Conservation (phyloP, 2,888 invertebrate genomes). For the Melanargia galathea region DNA sequence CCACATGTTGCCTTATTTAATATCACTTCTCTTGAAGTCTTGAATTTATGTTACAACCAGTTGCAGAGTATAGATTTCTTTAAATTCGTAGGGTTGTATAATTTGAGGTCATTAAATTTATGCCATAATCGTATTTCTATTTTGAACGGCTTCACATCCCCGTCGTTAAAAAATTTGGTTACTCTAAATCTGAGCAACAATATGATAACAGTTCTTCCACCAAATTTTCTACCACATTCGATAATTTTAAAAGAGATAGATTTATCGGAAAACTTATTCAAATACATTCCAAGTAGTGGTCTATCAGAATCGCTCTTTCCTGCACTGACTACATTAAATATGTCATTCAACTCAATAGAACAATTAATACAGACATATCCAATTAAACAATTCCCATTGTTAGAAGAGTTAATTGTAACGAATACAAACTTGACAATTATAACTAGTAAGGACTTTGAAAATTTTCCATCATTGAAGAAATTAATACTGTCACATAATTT, state of each 20-base stretch:
- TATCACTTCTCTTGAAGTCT: slow-evolving; percentile 87
- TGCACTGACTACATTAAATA: slow-evolving; percentile 88
- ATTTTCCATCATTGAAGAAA: slow-evolving; percentile 89
- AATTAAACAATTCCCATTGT: slow-evolving; percentile 87
- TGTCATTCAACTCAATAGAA: slow-evolving; percentile 91
- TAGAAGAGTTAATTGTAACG: slow-evolving; percentile 91
- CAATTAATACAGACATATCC: slow-evolving; percentile 88
- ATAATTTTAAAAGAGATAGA: slow-evolving; percentile 88
- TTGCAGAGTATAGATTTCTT: slow-evolving; percentile 88
- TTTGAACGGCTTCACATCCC: slow-evolving; percentile 88
- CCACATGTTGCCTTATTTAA: slow-evolving; percentile 91
- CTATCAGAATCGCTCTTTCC: slow-evolving; percentile 89
- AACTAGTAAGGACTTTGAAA: slow-evolving; percentile 92
- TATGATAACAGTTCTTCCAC: slow-evolving; percentile 87
- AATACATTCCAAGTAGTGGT: slow-evolving; percentile 89
- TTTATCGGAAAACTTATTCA: slow-evolving; percentile 89
- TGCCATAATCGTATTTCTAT: slow-evolving; percentile 88
- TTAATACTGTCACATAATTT: slow-evolving; percentile 88
- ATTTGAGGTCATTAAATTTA: slow-evolving; percentile 88
- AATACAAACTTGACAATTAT: slow-evolving; percentile 91
- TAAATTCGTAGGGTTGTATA: slow-evolving; percentile 88
- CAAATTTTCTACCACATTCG: slow-evolving; percentile 90
- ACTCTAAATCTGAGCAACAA: slow-evolving; percentile 90
- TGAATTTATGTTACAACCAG: slow-evolving; percentile 86
- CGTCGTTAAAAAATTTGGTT: slow-evolving; percentile 87